Conservation (phyloP, 2,113 vertebrate genomes). For the Cepphus grylle region DNA sequence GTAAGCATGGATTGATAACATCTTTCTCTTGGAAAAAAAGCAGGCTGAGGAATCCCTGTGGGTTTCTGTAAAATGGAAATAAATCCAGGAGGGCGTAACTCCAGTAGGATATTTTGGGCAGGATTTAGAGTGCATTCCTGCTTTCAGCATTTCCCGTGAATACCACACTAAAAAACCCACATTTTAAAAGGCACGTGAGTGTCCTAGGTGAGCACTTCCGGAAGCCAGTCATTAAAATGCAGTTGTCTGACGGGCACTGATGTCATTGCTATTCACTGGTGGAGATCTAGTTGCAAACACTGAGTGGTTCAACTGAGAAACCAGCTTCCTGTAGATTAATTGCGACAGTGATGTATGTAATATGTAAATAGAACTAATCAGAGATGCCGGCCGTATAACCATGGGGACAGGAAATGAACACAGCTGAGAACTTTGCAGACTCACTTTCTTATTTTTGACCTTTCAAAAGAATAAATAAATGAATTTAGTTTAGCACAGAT, state of each 20-base stretch:
- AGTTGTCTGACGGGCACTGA: background rate
- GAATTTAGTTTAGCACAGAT: background rate
- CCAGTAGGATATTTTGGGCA: background rate
- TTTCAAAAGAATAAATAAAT: background rate
- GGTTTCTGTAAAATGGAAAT: background rate
- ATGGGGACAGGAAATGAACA: background rate
- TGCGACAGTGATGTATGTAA: background rate
- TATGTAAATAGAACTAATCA: conserved; percentile 19
- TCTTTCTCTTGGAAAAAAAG: background rate
- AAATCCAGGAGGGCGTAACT: background rate
- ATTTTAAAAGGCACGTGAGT: background rate
- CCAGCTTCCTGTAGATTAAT: conserved; percentile 31
- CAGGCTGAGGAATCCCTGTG: background rate
- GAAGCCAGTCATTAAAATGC: background rate
- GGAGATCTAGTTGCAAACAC: background rate
- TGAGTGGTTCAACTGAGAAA: background rate
- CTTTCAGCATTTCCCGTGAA: background rate
- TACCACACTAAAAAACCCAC: no score
- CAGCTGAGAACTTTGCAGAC: background rate
- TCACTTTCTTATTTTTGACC: conserved; percentile 35
- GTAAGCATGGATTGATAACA: background rate
- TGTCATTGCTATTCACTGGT: background rate
- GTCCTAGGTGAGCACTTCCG: background rate
- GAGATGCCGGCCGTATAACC: background rate
- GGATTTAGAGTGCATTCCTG: background rate